Evolutionary conservation across 2,888 invertebrate genomes (phyloP).

Genomic region (Brenthis hecate): DNA sequence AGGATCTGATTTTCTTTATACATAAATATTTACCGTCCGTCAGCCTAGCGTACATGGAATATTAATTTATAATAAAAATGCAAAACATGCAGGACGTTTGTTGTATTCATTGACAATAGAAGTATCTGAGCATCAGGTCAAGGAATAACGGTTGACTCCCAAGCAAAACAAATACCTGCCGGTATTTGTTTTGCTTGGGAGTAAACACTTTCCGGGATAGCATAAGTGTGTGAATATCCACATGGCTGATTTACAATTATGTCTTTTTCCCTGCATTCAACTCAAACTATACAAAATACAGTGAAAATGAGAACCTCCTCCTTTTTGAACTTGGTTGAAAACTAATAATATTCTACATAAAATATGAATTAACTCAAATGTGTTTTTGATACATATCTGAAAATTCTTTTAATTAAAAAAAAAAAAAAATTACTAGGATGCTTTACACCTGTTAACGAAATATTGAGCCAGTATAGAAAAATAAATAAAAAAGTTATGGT

Average conservation of each 20-base stretch:
- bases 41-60: constrained; percentile 15
- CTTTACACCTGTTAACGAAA: no score
- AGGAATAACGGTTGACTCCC: constrained; percentile 30
- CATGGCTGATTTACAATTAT: neutral
- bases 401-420: no score
- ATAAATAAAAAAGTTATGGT: no score
- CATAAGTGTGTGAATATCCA: constrained; percentile 7
- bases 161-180: no score
- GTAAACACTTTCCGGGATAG: neutral
- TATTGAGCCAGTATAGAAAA: no score
- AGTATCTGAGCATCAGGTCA: constrained; percentile 22
- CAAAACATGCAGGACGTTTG: constrained; percentile 20
- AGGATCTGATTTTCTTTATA: no score
- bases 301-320: no score
- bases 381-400: no score
- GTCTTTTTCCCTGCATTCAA: neutral
- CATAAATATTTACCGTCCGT: constrained; percentile 6
- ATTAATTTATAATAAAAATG: constrained; percentile 24
- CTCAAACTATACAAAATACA: neutral
- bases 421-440: no score
- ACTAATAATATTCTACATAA: no score
- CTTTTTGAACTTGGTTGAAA: no score
- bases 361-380: no score
- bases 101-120: constrained; percentile 18
- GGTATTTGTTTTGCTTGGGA: constrained; percentile 11